These are phyloP conservation scores for Pseudopleuronectes americanus DNA, from an alignment of 2,797 vertebrate species.

Conservation along the genomic window DNA sequence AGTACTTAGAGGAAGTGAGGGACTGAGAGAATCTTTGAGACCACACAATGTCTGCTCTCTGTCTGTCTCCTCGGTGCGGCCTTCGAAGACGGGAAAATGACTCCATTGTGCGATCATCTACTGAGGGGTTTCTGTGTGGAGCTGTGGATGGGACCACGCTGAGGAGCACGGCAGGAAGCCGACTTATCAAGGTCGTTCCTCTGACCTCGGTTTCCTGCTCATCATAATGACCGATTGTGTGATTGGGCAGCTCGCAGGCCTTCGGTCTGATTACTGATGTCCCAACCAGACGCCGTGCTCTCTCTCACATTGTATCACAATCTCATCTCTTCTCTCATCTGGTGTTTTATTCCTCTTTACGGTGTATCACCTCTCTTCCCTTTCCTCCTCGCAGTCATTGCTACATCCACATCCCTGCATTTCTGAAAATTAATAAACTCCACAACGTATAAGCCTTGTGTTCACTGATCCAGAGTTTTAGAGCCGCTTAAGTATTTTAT, in stretches of 20 bases:
- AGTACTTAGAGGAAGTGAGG: slow-evolving; percentile 58
- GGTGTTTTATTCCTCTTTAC: slow-evolving; percentile 19
- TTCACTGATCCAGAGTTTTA: no score
- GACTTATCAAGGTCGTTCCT: slow-evolving; percentile 74
- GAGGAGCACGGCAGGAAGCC: slow-evolving; percentile 67
- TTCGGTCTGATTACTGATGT: slow-evolving; percentile 42
- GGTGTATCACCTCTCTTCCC: slow-evolving; percentile 13
- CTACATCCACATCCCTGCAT: no score
- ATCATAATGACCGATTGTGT: slow-evolving; percentile 76
- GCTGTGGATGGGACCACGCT: slow-evolving; percentile 62
- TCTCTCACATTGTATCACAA: slow-evolving; percentile 12
- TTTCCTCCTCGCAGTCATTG: slow-evolving; percentile 23
- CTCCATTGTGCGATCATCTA: slow-evolving; percentile 66
- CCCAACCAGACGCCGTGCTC: slow-evolving; percentile 27
- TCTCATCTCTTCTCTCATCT: slow-evolving; percentile 13
- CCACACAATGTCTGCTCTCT: slow-evolving; percentile 78
- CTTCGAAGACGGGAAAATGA: slow-evolving; percentile 63
- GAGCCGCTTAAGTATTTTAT: no score
- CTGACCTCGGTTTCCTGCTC: slow-evolving; percentile 81
- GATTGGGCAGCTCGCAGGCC: slow-evolving; percentile 30
- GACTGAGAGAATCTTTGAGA: slow-evolving; percentile 74
- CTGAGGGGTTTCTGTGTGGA: slow-evolving; percentile 54
- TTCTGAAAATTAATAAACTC: no score
- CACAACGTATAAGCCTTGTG: no score
- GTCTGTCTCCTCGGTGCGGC: slow-evolving; percentile 55